A percentile compares a stretch with the other conserved stretches of the same genome.
Conservation (phyloP, 1,140 invertebrate genomes). For the Uloborus diversus region DNA sequence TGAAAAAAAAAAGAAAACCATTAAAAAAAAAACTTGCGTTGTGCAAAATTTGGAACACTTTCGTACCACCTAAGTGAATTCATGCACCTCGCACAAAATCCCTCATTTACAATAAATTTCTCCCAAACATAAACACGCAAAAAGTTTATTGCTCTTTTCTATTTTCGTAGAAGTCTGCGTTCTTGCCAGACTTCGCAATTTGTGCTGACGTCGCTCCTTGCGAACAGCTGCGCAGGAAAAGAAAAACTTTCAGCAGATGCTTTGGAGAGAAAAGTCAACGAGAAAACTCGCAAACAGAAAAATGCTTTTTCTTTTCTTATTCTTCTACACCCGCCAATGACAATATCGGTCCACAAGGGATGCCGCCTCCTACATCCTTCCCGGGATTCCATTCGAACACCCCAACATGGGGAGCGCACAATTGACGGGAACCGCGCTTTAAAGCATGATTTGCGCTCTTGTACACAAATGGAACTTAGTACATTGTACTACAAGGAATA, state of each 20-base stretch:
- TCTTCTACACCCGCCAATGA: constrained; percentile 12
- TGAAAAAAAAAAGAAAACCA: no score
- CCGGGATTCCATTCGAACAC: not conserved
- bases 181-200: not conserved
- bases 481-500: no score
- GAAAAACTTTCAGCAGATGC: constrained; percentile 15
- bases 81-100: no score
- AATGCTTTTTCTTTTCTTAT: constrained; percentile 2
- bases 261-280: constrained; percentile 11
- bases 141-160: constrained; percentile 13
- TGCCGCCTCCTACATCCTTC: not conserved
- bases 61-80: no score
- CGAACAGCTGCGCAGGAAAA: constrained; percentile 27
- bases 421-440: not conserved
- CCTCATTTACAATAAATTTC: no score
- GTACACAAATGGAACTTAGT: no score
- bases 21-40: no score
- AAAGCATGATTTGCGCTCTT: not conserved
- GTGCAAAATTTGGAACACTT: no score
- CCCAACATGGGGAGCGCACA: not conserved
- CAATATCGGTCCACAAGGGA: not conserved
- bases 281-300: constrained; percentile 12
- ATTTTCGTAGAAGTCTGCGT: not conserved
- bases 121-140: no score
- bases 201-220: no score